phyloP scores from a whole-genome alignment of 2,888 invertebrate genomes.

The Scaptomyza polygonia region DNA sequence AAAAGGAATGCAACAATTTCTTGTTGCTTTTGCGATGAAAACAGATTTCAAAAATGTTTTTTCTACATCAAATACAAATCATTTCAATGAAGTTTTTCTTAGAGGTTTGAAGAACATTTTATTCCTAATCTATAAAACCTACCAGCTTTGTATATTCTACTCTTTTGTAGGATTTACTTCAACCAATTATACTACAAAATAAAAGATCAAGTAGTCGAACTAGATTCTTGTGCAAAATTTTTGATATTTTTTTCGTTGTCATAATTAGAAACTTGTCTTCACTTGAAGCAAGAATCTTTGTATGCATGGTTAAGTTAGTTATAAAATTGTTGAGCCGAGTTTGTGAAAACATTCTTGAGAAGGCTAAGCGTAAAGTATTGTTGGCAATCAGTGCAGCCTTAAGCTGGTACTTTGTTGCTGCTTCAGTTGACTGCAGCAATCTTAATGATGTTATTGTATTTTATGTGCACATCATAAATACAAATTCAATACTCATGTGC shows the following conservation, averaged over 20 bases:
- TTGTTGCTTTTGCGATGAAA: neutral
- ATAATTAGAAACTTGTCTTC: neutral
- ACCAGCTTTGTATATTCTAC: too few relatives aligned
- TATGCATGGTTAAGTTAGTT: neutral
- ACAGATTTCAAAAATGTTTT: neutral
- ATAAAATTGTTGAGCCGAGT: neutral
- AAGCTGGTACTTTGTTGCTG: neutral
- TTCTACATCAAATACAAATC: too few relatives aligned
- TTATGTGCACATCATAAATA: slow-evolving; percentile 77
- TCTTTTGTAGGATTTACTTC: neutral
- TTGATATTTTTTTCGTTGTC: neutral
- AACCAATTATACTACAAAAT: neutral
- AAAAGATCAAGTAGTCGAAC: neutral
- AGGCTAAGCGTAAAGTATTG: neutral
- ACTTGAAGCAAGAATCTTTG: neutral
- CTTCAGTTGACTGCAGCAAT: slow-evolving; percentile 46
- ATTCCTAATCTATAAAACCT: too few relatives aligned
- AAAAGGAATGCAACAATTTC: slow-evolving; percentile 23
- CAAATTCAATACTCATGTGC: slow-evolving; percentile 65
- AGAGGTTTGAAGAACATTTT: too few relatives aligned
- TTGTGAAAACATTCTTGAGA: too few relatives aligned
- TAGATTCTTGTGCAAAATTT: neutral
- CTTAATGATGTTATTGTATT: slow-evolving; percentile 74
- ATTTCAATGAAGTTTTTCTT: too few relatives aligned
- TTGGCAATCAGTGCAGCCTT: slow-evolving; percentile 1